Conservation (phyloP, 2,888 invertebrate genomes). For the Chaitophorus viminalis region DNA sequence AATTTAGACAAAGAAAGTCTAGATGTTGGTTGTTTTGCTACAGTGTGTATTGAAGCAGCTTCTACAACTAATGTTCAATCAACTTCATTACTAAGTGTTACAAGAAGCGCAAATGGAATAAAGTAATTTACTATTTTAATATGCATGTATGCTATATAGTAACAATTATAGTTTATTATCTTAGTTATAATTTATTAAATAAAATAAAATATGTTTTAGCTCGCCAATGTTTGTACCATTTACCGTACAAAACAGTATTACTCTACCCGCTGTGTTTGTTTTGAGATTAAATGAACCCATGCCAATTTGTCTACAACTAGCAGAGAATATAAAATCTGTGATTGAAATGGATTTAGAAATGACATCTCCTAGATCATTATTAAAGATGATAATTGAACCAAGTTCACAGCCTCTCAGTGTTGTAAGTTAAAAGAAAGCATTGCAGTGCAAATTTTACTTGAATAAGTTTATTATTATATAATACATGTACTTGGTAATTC, state of each 20-base stretch:
- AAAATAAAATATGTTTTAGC: constrained; percentile 45
- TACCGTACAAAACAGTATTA: constrained; percentile 85
- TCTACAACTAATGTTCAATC: constrained; percentile 85
- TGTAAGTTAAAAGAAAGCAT: constrained; percentile 20
- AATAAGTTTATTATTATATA: too few species aligned
- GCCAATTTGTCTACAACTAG: constrained; percentile 75
- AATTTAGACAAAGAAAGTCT: constrained; percentile 77
- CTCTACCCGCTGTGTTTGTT: constrained; percentile 91
- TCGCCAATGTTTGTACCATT: constrained; percentile 82
- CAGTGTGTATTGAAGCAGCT: constrained; percentile 89
- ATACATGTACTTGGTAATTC: too few species aligned
- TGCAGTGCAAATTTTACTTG: too few species aligned
- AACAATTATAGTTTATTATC: constrained; percentile 16
- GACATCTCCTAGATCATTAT: constrained; percentile 43
- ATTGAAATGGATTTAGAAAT: constrained; percentile 61
- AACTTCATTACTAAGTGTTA: constrained; percentile 76
- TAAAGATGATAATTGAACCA: constrained; percentile 56
- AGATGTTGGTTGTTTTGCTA: constrained; percentile 84
- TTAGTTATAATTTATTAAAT: constrained; percentile 31
- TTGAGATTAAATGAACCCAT: constrained; percentile 84
- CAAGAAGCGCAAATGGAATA: constrained; percentile 78
- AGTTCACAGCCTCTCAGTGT: constrained; percentile 59
- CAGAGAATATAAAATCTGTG: constrained; percentile 55
- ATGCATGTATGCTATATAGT: too few species aligned
- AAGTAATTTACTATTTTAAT: constrained; percentile 70